phyloP scores from a whole-genome alignment of 2,888 invertebrate genomes.

The Melinopterus prodromus region DNA sequence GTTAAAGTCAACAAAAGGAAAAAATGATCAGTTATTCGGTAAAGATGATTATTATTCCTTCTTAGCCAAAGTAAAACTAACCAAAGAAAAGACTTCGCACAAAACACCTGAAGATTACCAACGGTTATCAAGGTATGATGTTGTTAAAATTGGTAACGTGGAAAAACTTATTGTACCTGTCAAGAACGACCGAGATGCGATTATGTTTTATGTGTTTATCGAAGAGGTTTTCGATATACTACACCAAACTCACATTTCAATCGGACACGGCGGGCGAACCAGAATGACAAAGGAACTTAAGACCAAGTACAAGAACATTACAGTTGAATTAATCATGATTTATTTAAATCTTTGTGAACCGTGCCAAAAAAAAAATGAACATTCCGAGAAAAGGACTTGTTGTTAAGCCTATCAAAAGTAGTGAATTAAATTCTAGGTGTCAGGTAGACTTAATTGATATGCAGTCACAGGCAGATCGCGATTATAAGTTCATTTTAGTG shows the following conservation, averaged over 20 bases:
- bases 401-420: slow-evolving; percentile 21
- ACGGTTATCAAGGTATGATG: no score
- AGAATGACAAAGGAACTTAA: slow-evolving; percentile 35
- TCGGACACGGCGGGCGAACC: slow-evolving; percentile 35
- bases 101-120: no score
- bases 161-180: no score
- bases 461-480: slow-evolving; percentile 48
- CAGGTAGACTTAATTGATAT: slow-evolving; percentile 54
- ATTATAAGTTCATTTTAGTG: slow-evolving; percentile 51
- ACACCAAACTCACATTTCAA: slow-evolving; percentile 36
- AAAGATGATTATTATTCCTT: no score
- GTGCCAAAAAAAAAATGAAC: slow-evolving; percentile 29
- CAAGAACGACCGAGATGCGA: slow-evolving; percentile 14
- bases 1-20: no score
- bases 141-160: no score
- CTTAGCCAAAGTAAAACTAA: no score
- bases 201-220: slow-evolving; percentile 20
- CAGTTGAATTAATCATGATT: slow-evolving; percentile 30
- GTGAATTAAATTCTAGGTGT: slow-evolving; percentile 42
- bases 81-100: no score
- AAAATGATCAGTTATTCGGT: no score
- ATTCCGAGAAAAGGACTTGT: slow-evolving; percentile 28
- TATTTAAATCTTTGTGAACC: slow-evolving; percentile 35
- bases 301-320: slow-evolving; percentile 37
- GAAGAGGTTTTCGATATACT: slow-evolving; percentile 37